phyloP scores from a whole-genome alignment of 2,113 vertebrate genomes.

The Illadopsis cleaveri region DNA sequence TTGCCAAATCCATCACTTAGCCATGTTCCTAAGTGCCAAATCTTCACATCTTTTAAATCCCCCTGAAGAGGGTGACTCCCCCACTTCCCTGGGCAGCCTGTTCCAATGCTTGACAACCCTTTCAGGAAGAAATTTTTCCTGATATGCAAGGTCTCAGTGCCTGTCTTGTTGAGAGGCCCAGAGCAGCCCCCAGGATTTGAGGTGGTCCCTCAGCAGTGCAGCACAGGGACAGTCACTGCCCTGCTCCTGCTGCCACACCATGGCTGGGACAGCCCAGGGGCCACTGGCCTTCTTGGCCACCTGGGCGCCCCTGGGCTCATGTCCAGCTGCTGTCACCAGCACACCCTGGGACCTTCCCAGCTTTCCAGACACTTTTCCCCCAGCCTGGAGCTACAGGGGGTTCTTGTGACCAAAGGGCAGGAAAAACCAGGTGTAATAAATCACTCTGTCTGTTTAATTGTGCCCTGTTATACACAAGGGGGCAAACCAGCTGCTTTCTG shows the following conservation, averaged over 20 bases:
- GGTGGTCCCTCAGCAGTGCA: neutral
- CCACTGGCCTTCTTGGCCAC: neutral
- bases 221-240: neutral
- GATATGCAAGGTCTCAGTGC: neutral
- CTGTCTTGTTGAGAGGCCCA: neutral
- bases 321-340: neutral
- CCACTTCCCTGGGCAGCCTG: neutral
- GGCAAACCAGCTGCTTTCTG: neutral
- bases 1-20: neutral
- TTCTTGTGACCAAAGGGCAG: neutral
- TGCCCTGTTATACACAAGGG: neutral
- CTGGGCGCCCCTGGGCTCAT: neutral
- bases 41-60: neutral
- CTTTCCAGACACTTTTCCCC: neutral
- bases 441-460: neutral
- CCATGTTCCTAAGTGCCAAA: neutral
- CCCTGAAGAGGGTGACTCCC: neutral
- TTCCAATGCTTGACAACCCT: too few relatives aligned
- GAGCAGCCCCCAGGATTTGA: fast-evolving
- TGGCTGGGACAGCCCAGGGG: fast-evolving
- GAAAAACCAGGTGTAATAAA: neutral
- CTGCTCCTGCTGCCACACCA: neutral
- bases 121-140: neutral
- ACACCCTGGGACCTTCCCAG: neutral
- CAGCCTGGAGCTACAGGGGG: neutral